These are phyloP conservation scores for Phthorimaea operculella DNA, from an alignment of 1,140 invertebrate genomes.

Conservation along the genomic window DNA sequence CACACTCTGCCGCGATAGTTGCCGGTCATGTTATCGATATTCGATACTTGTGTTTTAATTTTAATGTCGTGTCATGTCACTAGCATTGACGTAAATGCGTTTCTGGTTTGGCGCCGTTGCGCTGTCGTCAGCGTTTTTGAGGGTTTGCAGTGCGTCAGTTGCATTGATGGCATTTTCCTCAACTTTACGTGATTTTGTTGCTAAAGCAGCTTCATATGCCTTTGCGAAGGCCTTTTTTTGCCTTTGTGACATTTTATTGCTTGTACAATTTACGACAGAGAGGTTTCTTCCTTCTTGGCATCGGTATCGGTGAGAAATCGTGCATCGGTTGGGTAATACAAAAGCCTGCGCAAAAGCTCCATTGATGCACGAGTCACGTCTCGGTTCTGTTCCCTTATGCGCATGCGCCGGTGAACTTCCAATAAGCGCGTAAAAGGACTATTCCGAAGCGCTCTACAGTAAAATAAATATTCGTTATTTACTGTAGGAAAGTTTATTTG, in stretches of 20 bases:
- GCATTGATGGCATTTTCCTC: too few relatives aligned
- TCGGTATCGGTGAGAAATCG: slow-evolving; percentile 13
- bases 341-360: slow-evolving; percentile 16
- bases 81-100: neutral
- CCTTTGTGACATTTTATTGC: too few relatives aligned
- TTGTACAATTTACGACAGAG: too few relatives aligned
- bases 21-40: neutral
- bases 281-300: slow-evolving; percentile 26
- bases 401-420: neutral
- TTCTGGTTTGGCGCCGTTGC: too few relatives aligned
- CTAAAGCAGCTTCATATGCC: too few relatives aligned
- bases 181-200: too few relatives aligned
- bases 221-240: too few relatives aligned
- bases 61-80: neutral
- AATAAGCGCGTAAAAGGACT: neutral
- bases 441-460: too few relatives aligned
- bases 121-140: neutral
- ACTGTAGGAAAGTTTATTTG: too few relatives aligned
- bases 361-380: slow-evolving; percentile 17
- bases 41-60: neutral
- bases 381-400: neutral
- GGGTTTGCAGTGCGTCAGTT: neutral
- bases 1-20: neutral
- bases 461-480: too few relatives aligned
- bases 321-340: slow-evolving; percentile 20